A percentile compares a stretch with the other conserved stretches of the same genome.
Conservation (phyloP, 2,888 invertebrate species). For the Crocallis elinguaria region DNA sequence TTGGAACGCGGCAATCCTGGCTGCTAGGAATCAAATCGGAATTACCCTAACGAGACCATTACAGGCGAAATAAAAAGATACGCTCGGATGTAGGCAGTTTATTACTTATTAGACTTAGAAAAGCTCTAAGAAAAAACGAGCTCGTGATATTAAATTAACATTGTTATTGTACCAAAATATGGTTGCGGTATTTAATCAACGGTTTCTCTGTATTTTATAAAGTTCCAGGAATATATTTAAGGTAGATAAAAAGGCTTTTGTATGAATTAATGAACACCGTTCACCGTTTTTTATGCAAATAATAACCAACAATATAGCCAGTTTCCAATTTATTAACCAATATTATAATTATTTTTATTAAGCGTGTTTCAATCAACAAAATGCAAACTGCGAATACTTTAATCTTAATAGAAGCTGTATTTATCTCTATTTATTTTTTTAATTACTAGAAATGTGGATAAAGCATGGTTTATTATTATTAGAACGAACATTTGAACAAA, state of each 20-base stretch:
- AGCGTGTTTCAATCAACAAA: too few species aligned
- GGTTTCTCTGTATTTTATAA: background rate
- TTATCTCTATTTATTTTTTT: too few species aligned
- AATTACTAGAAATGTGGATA: too few species aligned
- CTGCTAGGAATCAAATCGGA: slow-evolving; percentile 19
- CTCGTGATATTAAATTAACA: slow-evolving; percentile 6
- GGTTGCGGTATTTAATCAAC: background rate
- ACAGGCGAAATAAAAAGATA: slow-evolving; percentile 13
- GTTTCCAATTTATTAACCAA: too few species aligned
- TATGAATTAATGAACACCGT: too few species aligned
- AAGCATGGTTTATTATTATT: too few species aligned
- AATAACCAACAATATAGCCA: too few species aligned
- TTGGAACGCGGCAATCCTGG: slow-evolving; percentile 7
- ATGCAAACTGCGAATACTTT: too few species aligned
- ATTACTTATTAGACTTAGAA: slow-evolving; percentile 7
- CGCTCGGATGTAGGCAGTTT: slow-evolving; percentile 3
- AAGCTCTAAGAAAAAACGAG: background rate
- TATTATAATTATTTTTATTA: too few species aligned
- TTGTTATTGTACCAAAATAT: background rate
- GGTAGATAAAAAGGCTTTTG: background rate
- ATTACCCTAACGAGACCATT: slow-evolving; percentile 26
- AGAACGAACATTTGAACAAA: too few species aligned
- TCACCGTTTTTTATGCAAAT: too few species aligned
- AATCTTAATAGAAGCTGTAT: too few species aligned
- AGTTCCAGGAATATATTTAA: background rate